Evolutionary conservation across 2,888 invertebrate species (phyloP).

Genomic region (Stenoptilia bipunctidactyla): DNA sequence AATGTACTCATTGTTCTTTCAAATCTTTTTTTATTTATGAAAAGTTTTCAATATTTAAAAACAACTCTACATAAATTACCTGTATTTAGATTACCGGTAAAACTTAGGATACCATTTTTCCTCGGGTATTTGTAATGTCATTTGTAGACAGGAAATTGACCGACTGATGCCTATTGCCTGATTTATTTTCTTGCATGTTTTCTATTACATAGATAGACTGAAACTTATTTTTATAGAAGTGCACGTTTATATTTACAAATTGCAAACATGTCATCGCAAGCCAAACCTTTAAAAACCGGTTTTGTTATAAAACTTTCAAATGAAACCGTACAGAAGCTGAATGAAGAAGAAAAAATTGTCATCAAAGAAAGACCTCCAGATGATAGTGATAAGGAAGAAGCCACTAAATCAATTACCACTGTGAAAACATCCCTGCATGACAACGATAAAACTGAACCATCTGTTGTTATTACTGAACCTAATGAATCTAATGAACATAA

Average conservation of each 20-base stretch:
- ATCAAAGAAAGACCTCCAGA: constrained; percentile 17
- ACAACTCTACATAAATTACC: no score
- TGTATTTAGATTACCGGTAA: no score
- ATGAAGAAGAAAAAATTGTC: constrained; percentile 37
- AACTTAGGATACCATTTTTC: no score
- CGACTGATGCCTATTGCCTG: no score
- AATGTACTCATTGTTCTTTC: no score
- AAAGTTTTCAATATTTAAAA: no score
- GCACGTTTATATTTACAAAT: constrained; percentile 6
- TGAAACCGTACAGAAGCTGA: constrained; percentile 58
- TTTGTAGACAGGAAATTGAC: no score
- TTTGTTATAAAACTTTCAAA: constrained; percentile 60
- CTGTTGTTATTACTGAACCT: constrained; percentile 2
- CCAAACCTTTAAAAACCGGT: constrained; percentile 40
- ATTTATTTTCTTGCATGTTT: no score
- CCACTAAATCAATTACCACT: not conserved
- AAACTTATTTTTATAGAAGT: no score
- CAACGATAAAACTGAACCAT: not conserved
- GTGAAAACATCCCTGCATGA: constrained; percentile 1
- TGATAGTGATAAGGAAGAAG: not conserved
- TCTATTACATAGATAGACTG: no score
- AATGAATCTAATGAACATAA: constrained; percentile 5
- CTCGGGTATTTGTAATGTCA: no score
- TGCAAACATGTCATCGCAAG: constrained; percentile 33
- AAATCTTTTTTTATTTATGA: no score